Base-by-base conservation (phyloP, 53 echinoderm and acorn worm genomes). In the Holothuria scabra region DNA sequence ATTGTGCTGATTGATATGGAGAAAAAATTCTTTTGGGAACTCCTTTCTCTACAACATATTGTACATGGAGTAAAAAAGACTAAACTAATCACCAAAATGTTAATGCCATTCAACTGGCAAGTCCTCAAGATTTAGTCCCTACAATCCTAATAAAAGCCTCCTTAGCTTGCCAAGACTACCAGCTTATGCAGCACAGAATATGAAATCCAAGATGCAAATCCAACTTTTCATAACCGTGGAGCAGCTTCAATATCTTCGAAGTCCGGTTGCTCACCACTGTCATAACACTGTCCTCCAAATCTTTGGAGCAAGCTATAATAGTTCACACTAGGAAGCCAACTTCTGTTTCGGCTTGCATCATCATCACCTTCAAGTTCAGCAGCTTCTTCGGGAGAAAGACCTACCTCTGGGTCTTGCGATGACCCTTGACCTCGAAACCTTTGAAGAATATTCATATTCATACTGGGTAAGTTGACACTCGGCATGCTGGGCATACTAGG, bases 381-480 rank as follows among this genome's bases (percentile, higher is more conserved):
- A 12, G 44, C 37, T 37, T 80, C 60, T 16, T 81, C 81, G 0
- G 76, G 76, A 32, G 81, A 44, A 25, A 81, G 62, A 38, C 81
- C 81, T 24, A 64, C 90, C 71, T 85, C 85, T 4, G 71, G 76
- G 56, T 79, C 80, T 16, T 58, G 84, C 56, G 82, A 82, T 23
- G 87, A 76, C 70, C 83, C 63, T 69, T 91, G 91, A 25, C 92
- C 92, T 55, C 92, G 41, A 84, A 95, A 86, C 35, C 92, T 84
- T 34, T 92, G 90, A 28, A 95, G 86, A 24, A 95, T 85, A 88
- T 95, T 95, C 86, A 92, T 92, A 85, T 85, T 93, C 67, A 92
- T 88, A 74, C 88, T 92, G 49, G 95, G 95, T 85, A 95, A 84
- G 63, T 86, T 93, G 59, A 86, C 72, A 41, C 69, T 85, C 1